These are phyloP conservation scores for Cheirogaleus medius DNA, from an alignment of 2,113 vertebrate genomes.

Conservation along the genomic window DNA sequence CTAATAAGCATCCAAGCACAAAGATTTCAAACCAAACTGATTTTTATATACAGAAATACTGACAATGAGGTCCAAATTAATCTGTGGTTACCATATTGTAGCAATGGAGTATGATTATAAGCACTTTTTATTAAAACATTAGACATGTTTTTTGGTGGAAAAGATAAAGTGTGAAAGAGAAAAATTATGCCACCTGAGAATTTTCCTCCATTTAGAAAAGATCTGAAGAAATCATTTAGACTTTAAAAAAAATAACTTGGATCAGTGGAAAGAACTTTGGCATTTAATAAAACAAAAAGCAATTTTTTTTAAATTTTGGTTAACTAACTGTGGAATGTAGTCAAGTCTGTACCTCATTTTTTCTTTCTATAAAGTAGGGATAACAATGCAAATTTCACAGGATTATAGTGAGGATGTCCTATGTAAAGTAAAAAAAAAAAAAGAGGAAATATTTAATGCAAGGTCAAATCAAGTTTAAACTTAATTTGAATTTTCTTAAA, in stretches of 20 bases:
- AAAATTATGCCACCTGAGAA: neutral
- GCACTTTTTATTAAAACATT: neutral
- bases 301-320: neutral
- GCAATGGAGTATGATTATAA: neutral
- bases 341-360: neutral
- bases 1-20: neutral
- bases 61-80: neutral
- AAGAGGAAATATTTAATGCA: neutral
- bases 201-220: neutral
- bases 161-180: neutral
- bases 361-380: neutral
- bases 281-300: neutral
- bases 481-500: slow-evolving; percentile 53
- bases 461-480: slow-evolving; percentile 51
- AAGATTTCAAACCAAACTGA: neutral
- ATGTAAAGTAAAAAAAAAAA: neutral
- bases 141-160: neutral
- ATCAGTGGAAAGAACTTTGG: neutral
- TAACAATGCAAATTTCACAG: neutral
- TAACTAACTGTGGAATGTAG: neutral
- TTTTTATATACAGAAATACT: neutral
- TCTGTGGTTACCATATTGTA: neutral
- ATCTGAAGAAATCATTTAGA: slow-evolving; percentile 5
- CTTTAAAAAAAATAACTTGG: neutral
- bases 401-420: neutral